Evolutionary conservation across 2,797 vertebrate species (phyloP).

Genomic region (Poecilia velifera): DNA sequence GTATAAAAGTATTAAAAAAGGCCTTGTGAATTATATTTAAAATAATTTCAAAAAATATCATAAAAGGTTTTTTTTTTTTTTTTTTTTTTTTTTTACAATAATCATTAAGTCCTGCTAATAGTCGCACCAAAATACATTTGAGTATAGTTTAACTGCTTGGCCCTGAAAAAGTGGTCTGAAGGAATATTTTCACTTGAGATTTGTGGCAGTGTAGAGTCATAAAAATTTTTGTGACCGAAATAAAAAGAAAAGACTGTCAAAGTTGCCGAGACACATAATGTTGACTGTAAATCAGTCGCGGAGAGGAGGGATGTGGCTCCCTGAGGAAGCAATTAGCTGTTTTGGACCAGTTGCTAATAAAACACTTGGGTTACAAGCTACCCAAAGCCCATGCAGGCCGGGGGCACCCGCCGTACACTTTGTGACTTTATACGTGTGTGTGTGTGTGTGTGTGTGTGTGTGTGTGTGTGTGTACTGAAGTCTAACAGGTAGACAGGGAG

Average conservation of each 20-base stretch:
- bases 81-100: conserved; percentile 10
- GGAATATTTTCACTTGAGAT: conserved; percentile 65
- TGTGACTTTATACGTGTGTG: conserved; percentile 20
- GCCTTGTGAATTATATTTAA: neutral
- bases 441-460: neutral
- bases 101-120: conserved; percentile 51
- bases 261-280: conserved; percentile 76
- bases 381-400: conserved; percentile 64
- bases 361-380: conserved; percentile 79
- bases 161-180: conserved; percentile 40
- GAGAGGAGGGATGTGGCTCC: conserved; percentile 74
- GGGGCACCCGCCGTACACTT: conserved; percentile 45
- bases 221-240: conserved; percentile 71
- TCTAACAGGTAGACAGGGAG: conserved; percentile 47
- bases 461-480: conserved; percentile 20
- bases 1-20: neutral
- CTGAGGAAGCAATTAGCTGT: conserved; percentile 85
- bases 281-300: conserved; percentile 75
- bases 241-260: conserved; percentile 62
- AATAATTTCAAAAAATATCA: neutral
- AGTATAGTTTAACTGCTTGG: conserved; percentile 43
- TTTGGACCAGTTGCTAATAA: conserved; percentile 82
- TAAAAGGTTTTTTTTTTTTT: neutral
- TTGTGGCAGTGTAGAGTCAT: conserved; percentile 68
- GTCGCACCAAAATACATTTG: conserved; percentile 33